phyloP scores from a whole-genome alignment of 2,888 invertebrate genomes.

The Alentia gelatinosa region DNA sequence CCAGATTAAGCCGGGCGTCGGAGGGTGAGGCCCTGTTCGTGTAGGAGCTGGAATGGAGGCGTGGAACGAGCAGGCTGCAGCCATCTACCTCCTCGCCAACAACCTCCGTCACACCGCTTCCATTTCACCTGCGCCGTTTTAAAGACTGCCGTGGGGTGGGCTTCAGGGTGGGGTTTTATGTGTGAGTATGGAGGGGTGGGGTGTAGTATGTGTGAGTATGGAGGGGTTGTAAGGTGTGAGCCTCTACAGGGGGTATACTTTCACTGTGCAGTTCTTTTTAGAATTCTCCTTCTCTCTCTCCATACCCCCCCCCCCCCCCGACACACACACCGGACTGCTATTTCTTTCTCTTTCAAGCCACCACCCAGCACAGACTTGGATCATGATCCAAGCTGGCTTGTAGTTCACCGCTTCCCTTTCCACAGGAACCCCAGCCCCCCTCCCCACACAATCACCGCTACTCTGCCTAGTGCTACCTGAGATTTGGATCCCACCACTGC shows the following conservation, averaged over 20 bases:
- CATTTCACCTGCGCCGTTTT: no score
- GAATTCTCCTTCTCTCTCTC: no score
- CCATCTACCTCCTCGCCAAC: no score
- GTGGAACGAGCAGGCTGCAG: no score
- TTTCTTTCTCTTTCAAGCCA: no score
- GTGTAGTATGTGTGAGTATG: background rate
- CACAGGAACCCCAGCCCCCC: background rate
- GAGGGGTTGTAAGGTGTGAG: background rate
- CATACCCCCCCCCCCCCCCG: no score
- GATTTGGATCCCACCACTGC: background rate
- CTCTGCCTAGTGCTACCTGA: background rate
- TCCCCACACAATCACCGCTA: background rate
- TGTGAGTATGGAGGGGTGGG: background rate
- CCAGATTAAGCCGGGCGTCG: background rate
- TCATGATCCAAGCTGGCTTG: background rate
- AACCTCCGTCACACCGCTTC: no score
- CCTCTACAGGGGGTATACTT: no score
- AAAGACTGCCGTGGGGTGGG: no score
- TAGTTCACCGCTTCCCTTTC: background rate
- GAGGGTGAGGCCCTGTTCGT: background rate
- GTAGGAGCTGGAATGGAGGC: background rate
- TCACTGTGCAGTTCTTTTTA: no score
- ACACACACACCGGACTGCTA: no score
- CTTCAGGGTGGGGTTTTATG: background rate
- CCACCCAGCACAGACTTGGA: no score